These are phyloP conservation scores for Leucophenga montana DNA, from an alignment of 2,888 invertebrate genomes.

Conservation along the genomic window DNA sequence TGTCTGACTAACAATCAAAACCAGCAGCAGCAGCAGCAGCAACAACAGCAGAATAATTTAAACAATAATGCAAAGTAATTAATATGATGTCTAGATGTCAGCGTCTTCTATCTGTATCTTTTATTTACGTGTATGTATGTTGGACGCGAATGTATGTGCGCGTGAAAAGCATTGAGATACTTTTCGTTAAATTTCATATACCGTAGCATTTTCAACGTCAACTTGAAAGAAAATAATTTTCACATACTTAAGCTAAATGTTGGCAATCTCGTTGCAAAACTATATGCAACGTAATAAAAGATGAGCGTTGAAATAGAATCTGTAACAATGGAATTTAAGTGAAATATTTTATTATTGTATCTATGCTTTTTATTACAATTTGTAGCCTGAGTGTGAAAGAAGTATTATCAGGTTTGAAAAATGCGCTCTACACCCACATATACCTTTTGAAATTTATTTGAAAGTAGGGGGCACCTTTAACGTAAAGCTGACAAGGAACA, in stretches of 20 bases:
- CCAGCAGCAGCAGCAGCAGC: constrained; percentile 30
- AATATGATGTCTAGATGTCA: constrained; percentile 48
- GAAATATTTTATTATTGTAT: too few relatives aligned
- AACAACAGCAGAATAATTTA: constrained; percentile 54
- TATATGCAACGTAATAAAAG: too few relatives aligned
- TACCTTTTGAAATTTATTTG: too few relatives aligned
- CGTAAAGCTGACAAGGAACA: too few relatives aligned
- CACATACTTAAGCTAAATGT: constrained; percentile 10
- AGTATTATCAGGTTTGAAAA: too few relatives aligned
- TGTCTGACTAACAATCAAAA: constrained; percentile 30
- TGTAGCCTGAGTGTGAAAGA: too few relatives aligned
- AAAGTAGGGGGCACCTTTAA: too few relatives aligned
- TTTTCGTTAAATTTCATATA: not conserved
- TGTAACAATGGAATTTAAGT: too few relatives aligned
- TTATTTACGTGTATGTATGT: not conserved
- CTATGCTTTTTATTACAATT: too few relatives aligned
- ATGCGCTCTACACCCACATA: too few relatives aligned
- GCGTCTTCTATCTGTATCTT: not conserved
- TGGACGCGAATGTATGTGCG: not conserved
- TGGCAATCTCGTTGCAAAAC: constrained; percentile 1
- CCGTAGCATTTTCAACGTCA: not conserved
- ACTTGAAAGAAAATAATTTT: constrained; percentile 3
- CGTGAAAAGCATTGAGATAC: not conserved
- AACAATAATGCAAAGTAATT: constrained; percentile 67
- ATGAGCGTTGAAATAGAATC: too few relatives aligned